Percentiles rank a stretch among this genome's conserved stretches.
Conservation (phyloP, 2,113 vertebrate genomes). For the Macrotis lagotis region DNA sequence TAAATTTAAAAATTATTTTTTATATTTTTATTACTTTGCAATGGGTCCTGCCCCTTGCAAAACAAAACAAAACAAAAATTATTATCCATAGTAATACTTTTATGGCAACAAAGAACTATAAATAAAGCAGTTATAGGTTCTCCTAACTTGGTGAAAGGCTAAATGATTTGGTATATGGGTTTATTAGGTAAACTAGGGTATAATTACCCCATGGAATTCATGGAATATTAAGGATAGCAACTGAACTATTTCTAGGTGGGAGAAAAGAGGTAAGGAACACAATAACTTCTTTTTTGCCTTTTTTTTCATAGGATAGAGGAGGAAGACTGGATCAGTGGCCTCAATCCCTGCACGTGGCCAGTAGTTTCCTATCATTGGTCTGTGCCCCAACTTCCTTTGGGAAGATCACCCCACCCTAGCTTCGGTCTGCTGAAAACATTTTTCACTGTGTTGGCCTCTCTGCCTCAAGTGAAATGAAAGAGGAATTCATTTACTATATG, state of each 20-base stretch:
- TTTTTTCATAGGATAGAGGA: not conserved
- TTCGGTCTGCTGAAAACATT: not conserved
- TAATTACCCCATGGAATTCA: too few species aligned
- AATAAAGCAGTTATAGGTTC: not conserved
- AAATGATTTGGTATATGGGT: not conserved
- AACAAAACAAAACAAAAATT: too few species aligned
- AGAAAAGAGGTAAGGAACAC: not conserved
- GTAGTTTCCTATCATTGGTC: not conserved
- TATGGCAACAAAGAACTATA: not conserved
- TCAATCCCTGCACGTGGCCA: not conserved
- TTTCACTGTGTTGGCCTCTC: not conserved
- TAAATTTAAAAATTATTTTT: not conserved
- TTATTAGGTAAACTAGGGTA: too few species aligned
- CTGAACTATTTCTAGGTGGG: not conserved
- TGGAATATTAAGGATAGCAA: not conserved
- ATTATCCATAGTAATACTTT: not conserved
- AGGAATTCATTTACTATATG: rapidly evolving
- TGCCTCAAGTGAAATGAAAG: rapidly evolving
- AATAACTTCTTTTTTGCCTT: not conserved
- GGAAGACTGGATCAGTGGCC: not conserved
- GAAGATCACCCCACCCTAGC: not conserved
- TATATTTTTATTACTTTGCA: not conserved
- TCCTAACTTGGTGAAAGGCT: not conserved
- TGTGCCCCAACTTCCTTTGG: not conserved
- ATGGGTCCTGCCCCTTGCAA: not conserved